Evolutionary conservation across 2,797 vertebrate genomes (phyloP).

Genomic region (Hypotaenidia philippensis): DNA sequence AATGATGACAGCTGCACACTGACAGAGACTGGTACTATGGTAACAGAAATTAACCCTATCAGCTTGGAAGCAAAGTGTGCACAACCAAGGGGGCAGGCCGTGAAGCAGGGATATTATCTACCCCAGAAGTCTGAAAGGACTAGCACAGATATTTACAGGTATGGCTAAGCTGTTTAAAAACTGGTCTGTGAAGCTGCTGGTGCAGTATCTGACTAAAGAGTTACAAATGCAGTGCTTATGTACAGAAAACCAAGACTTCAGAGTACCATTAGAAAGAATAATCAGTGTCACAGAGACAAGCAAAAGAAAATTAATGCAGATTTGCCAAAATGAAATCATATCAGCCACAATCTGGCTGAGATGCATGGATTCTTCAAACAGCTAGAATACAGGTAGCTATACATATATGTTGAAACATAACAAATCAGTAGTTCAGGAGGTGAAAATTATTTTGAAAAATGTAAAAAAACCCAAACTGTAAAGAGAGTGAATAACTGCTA

Average conservation of each 20-base stretch:
- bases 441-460: background rate
- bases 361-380: background rate
- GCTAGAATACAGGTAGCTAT: background rate
- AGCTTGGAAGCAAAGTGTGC: background rate
- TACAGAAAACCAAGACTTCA: background rate
- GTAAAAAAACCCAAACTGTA: background rate
- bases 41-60: background rate
- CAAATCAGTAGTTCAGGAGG: background rate
- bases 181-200: background rate
- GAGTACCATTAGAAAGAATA: background rate
- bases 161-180: background rate
- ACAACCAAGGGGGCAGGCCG: background rate
- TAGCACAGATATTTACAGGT: background rate
- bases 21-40: background rate
- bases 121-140: background rate
- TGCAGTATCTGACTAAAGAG: background rate
- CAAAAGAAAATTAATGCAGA: background rate
- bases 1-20: background rate
- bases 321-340: background rate
- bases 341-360: background rate
- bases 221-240: background rate
- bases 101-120: background rate
- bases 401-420: rapidly evolving
- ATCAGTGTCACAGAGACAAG: background rate
- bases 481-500: background rate